These are phyloP conservation scores for Lepus oiostolus DNA, from an alignment of 2,797 vertebrate genomes.

Conservation along the genomic window DNA sequence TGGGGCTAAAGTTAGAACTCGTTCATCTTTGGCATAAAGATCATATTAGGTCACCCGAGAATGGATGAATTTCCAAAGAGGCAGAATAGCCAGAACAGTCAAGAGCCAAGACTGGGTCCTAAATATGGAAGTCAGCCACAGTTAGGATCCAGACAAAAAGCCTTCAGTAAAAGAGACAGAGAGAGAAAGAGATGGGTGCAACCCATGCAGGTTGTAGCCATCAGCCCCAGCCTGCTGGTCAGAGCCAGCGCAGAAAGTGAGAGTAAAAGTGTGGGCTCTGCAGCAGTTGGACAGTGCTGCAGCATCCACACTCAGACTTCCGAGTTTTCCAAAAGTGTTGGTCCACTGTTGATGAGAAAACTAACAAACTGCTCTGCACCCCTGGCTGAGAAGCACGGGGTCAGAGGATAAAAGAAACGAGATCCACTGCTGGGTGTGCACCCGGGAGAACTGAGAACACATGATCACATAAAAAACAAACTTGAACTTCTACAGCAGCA, in stretches of 20 bases:
- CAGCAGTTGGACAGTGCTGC: neutral
- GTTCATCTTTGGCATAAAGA: slow-evolving; percentile 46
- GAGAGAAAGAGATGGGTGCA: neutral
- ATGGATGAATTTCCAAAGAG: slow-evolving; percentile 19
- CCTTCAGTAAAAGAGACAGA: neutral
- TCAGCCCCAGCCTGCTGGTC: neutral
- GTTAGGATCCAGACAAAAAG: slow-evolving; percentile 45
- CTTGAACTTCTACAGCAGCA: no score
- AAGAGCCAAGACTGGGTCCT: neutral
- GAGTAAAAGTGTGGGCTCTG: neutral
- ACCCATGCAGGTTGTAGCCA: neutral
- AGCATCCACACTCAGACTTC: neutral
- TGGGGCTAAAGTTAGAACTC: slow-evolving; percentile 4
- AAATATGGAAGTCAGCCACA: neutral
- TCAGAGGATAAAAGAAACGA: neutral
- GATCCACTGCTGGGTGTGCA: neutral
- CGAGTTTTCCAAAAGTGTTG: slow-evolving; percentile 18
- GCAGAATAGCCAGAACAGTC: neutral
- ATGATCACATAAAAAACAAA: neutral
- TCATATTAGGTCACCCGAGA: slow-evolving; percentile 24
- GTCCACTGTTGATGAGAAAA: neutral
- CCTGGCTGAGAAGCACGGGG: neutral
- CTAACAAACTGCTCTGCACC: neutral
- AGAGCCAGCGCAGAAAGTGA: neutral
- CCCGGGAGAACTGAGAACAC: neutral